Evolutionary conservation across 2,113 vertebrate species (phyloP), one percentile per base, ranked within the genome.

Genomic region (Eulemur macaco): DNA sequence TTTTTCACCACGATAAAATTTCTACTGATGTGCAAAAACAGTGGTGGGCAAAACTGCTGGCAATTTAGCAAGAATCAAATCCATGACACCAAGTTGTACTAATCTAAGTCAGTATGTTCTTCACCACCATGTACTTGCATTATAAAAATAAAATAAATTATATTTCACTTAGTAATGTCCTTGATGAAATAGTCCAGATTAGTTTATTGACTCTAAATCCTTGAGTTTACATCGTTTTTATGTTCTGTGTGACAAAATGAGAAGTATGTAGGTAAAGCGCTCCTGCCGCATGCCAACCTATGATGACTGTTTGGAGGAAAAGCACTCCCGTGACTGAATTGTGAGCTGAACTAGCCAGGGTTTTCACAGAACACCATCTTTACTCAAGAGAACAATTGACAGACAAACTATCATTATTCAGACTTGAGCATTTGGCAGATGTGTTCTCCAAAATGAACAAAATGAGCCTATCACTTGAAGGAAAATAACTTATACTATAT

Each of bases 391-490:
- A 95, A 71, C 5, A 18, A 56, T 73, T 96, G 50, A 84, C 29
- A 76, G 39, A 34, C 20, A 92, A 88, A 82, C 39, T 39, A 23
- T 85, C 29, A 20, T 81, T 90, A 50, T 81, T 92, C 58, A 84
- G 63, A 92, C 21, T 27, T 71, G 56, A 6, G 18, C 29, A 25
- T 92, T 90, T 96, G 86, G 73, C 56, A 83, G 88, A 60, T 15
- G 15, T 20, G 10, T 50, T 94, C 73, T 97, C 66, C 29, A 96
- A 95, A 86, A 90, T 56, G 78, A 89, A 63, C 84, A 81, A 94
- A 90, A 82, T 52, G 60, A 76, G 39, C 8, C 37, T 86, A 42
- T 82, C 42, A n/a, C 45, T 93, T 94, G 42, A 90, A 91, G n/a
- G n/a, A 68, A 95, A 96, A 89, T 58, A 84, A 82, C 94, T 97